Evolutionary conservation across 2,888 invertebrate genomes (phyloP).

Genomic region (Chrysolina haemoptera): DNA sequence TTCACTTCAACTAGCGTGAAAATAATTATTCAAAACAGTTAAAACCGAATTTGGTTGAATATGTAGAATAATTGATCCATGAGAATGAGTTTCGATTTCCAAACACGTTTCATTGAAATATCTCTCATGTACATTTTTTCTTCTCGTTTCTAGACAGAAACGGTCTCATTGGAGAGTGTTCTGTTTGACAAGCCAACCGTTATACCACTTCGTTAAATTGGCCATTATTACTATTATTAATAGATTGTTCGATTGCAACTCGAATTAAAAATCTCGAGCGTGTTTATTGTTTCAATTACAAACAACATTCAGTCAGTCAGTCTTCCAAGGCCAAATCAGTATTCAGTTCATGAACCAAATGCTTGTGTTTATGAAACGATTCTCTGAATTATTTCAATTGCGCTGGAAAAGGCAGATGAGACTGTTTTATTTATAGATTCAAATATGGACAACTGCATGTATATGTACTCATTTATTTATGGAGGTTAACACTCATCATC

Average conservation of each 20-base stretch:
- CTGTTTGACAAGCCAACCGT: neutral
- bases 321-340: constrained; percentile 12
- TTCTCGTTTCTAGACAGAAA: too few species aligned
- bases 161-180: too few species aligned
- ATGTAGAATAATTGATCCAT: too few species aligned
- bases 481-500: too few species aligned
- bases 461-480: neutral
- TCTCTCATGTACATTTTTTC: too few species aligned
- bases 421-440: constrained; percentile 10
- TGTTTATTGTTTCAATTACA: constrained; percentile 14
- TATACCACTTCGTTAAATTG: neutral
- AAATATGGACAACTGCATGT: neutral
- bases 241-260: neutral
- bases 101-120: too few species aligned
- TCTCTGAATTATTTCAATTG: constrained; percentile 1
- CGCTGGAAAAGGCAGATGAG: neutral
- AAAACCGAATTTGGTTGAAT: too few species aligned
- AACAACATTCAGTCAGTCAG: constrained; percentile 9
- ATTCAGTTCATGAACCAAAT: constrained; percentile 11
- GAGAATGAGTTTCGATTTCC: too few species aligned
- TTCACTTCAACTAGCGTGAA: too few species aligned
- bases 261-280: neutral
- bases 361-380: neutral
- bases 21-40: too few species aligned
- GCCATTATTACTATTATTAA: neutral